A percentile compares a stretch with the other conserved stretches of the same genome.
These are phyloP conservation scores for Tachuris rubrigastra DNA, from an alignment of 2,113 vertebrate species.

Conservation along the genomic window DNA sequence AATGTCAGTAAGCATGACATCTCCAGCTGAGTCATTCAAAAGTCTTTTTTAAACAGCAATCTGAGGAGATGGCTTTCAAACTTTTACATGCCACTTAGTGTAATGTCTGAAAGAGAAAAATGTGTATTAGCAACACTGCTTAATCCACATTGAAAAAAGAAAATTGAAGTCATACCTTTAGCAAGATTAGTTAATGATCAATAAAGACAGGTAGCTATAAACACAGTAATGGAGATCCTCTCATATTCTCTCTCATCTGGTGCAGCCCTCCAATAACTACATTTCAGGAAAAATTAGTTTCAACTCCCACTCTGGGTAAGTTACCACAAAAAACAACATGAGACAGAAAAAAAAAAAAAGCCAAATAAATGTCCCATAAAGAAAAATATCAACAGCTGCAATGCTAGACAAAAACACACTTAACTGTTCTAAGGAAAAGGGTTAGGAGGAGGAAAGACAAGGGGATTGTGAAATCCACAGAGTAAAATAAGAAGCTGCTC, in stretches of 20 bases:
- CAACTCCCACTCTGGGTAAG: constrained; percentile 28
- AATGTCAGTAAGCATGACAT: not conserved
- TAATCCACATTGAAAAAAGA: constrained; percentile 31
- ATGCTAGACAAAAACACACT: not conserved
- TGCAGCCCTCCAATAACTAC: constrained; percentile 15
- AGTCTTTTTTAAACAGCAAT: not conserved
- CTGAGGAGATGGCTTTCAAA: constrained; percentile 7
- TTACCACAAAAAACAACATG: constrained; percentile 24
- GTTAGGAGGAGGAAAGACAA: fast-evolving
- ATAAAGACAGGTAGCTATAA: constrained; percentile 53
- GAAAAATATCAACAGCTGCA: constrained; percentile 7
- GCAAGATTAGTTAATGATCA: constrained; percentile 57
- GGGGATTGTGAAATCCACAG: not conserved
- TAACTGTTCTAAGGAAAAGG: not conserved
- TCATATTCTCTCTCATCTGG: constrained; percentile 14
- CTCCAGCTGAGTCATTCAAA: not conserved
- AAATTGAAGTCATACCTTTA: constrained; percentile 51
- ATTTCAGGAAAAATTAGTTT: constrained; percentile 58
- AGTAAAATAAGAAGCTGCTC: not conserved
- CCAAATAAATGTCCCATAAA: not conserved
- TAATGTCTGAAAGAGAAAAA: constrained; percentile 44
- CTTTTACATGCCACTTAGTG: not conserved
- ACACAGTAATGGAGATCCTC: constrained; percentile 24
- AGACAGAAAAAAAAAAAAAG: not conserved
- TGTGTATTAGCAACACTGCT: not conserved